These are phyloP conservation scores for Henricia sp. DNA, from an alignment of 53 echinoderm and acorn worm genomes.

Conservation along the genomic window DNA sequence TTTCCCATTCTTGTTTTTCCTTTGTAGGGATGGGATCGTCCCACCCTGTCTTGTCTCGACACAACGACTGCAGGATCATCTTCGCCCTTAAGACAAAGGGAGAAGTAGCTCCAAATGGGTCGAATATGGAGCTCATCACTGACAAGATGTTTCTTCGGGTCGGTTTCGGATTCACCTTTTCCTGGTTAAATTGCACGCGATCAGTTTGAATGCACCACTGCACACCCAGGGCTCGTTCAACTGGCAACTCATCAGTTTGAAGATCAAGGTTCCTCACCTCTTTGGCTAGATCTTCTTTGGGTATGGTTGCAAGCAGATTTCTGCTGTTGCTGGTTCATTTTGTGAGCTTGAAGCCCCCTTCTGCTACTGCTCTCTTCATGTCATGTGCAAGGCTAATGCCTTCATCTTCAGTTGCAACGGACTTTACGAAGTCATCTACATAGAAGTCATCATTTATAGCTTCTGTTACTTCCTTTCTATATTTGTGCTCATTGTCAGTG, in stretches of 20 bases:
- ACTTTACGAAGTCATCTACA: conserved; percentile 74
- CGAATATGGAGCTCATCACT: conserved; percentile 56
- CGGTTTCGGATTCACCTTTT: conserved; percentile 31
- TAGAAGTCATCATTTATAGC: conserved; percentile 68
- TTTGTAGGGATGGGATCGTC: conserved; percentile 66
- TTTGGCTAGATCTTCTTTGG: conserved; percentile 64
- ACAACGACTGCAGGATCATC: conserved; percentile 64
- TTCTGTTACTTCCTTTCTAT: conserved; percentile 46
- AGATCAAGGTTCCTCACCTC: conserved; percentile 59
- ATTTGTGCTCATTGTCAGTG: conserved; percentile 37
- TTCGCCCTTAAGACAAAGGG: conserved; percentile 71
- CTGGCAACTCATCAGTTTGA: conserved; percentile 28
- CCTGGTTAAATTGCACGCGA: conserved; percentile 13
- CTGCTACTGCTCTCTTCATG: background rate
- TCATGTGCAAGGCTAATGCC: conserved; percentile 48
- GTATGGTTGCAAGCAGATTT: conserved; percentile 49
- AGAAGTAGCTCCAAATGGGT: conserved; percentile 59
- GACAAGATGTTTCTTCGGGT: conserved; percentile 62
- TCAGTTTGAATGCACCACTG: conserved; percentile 70
- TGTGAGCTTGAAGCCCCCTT: conserved; percentile 67
- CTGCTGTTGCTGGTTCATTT: conserved; percentile 70
- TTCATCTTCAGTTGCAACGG: conserved; percentile 52
- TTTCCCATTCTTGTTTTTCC: no score
- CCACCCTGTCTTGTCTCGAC: conserved; percentile 67
- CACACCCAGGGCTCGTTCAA: conserved; percentile 72